Base-by-base conservation (phyloP, 2,888 invertebrate species). In the Cephus runcator region DNA sequence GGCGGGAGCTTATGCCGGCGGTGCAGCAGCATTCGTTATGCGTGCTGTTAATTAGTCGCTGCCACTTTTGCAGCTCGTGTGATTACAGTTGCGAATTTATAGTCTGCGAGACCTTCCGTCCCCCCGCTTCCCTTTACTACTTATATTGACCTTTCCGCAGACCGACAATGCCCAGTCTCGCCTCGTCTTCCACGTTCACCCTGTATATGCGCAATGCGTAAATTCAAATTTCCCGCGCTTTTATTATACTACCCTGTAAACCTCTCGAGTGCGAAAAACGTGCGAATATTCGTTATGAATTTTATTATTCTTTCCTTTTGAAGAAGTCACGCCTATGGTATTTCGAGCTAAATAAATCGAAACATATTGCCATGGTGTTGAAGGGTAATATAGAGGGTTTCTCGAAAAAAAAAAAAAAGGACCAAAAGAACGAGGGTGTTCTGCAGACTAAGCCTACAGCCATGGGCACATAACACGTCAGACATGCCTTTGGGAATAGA, bases 401-500 rank as follows among this genome's bases (percentile, higher is more conserved):
- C 40, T 56, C 23, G 12, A 35, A 36, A 34, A 9, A 40, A 40
- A 40, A 40, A 34, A 23, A 56, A 56, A 56, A 56, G 9, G 40
- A 23, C 40, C 40, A 9, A 56, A 56, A 56, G 23, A 23, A 56
- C 40, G 23, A 56, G 40, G 40, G 40, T 56, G 15, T 23, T 56
- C 9, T 23, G 40, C 40, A 56, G 40, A 56, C 40, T 56, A 56
- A 73, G 69, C 73, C 81, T 76, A 73, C 74, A 73, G 74, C 69
- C 78, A 76, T 75, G 79, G 75, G 80, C 79, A 78, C 84, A 84
- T 85, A 83, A 84, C 83, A 85, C 85, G 83, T 84, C 84, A 87
- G 88, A 87, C 85, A 82, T 80, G 84, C 85, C 85, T 85, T 84
- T 85, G 85, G 84, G 85, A 87, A 87, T 87, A 85, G 85, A 84